phyloP scores from a whole-genome alignment of 2,888 invertebrate species.

The Trisateles emortualis region DNA sequence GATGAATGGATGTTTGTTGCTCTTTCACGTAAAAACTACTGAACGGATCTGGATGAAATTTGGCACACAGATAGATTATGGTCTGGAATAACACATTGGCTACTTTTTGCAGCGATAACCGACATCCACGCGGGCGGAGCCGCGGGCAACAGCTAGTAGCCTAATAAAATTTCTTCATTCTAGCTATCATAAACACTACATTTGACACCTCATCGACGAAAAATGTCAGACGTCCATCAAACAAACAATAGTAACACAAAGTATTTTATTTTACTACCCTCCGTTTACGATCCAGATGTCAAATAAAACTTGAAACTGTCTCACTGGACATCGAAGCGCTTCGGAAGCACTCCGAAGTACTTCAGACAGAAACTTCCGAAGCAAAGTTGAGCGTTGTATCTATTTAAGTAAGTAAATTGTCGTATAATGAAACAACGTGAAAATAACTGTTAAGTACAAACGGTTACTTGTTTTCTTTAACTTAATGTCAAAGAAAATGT shows the following conservation, averaged over 20 bases:
- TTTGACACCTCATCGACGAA: constrained; percentile 5
- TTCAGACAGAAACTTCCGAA: constrained; percentile 45
- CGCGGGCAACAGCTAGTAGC: no score
- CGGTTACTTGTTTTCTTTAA: constrained; percentile 28
- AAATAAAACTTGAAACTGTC: constrained; percentile 45
- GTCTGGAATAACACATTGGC: no score
- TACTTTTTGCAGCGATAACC: no score
- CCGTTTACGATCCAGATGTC: constrained; percentile 49
- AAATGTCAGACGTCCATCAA: constrained; percentile 24
- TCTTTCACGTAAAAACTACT: no score
- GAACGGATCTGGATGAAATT: no score
- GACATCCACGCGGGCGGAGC: no score
- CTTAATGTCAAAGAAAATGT: constrained; percentile 52
- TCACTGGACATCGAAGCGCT: constrained; percentile 25
- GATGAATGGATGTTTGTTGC: no score
- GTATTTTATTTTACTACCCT: constrained; percentile 48
- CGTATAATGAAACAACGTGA: constrained; percentile 40
- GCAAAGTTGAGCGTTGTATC: constrained; percentile 35
- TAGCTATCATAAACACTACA: not conserved
- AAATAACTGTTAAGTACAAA: constrained; percentile 35
- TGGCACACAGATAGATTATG: no score
- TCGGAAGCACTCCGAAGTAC: constrained; percentile 31
- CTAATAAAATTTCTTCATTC: no score
- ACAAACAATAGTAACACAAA: constrained; percentile 42
- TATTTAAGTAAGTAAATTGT: constrained; percentile 45